These are phyloP conservation scores for Protonemura montana DNA, from an alignment of 2,888 invertebrate species.

Conservation along the genomic window DNA sequence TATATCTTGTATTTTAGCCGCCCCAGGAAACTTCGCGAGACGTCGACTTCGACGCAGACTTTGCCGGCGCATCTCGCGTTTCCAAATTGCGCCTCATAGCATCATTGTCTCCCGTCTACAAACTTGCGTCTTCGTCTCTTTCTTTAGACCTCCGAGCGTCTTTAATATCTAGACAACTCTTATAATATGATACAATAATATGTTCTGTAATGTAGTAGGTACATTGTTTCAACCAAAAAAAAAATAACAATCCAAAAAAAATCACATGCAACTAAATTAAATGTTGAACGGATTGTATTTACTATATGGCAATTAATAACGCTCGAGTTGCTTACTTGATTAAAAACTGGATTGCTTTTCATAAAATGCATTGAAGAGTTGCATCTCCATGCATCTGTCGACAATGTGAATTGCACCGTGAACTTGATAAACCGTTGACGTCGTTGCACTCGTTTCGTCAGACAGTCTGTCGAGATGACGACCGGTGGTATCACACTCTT, in stretches of 20 bases:
- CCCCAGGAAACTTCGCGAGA: constrained; percentile 7
- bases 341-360: constrained; percentile 4
- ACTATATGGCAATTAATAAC: constrained; percentile 15
- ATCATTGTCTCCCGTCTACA: background rate
- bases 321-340: background rate
- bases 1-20: background rate
- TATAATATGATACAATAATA: background rate
- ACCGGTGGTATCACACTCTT: background rate
- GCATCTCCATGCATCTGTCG: background rate
- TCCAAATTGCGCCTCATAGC: background rate
- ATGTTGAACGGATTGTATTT: background rate
- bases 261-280: background rate
- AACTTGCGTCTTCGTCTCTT: background rate
- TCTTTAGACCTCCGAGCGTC: background rate
- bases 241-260: background rate
- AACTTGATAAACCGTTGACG: constrained; percentile 21
- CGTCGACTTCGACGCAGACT: too few species aligned
- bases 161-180: background rate
- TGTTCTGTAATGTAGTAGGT: background rate
- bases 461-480: background rate
- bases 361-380: background rate
- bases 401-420: background rate
- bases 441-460: background rate
- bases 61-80: background rate
- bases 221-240: background rate